Evolutionary conservation across 2,888 invertebrate species (phyloP), one percentile per base, ranked within the genome.

Genomic region (Andrena camellia): DNA sequence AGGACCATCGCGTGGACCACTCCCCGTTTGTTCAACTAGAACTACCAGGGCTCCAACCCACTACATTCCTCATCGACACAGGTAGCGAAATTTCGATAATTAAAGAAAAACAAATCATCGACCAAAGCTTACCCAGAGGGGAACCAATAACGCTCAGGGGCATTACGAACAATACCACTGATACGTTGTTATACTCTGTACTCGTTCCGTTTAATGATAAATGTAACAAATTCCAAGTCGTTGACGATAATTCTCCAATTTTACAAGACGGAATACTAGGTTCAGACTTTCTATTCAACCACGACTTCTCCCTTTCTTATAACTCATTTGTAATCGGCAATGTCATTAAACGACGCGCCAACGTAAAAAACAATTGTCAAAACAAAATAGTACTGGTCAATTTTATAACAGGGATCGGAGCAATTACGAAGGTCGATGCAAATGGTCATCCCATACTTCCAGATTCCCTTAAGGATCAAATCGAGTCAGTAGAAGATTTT

Each of bases 21-120:
- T 64, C 73, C 54, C 64, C 64, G 73, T 73, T 73, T 64, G 73
- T 73, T 57, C 64, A 1, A 73, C 42, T 73, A 73, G 73, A 73
- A 7, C 57, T 73, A 2, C 64, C 64, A 13, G 73, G 73, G 6
- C 54, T 73, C 10, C 35, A 3, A 64, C 42, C 64, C 0, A 73
- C 59, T 0, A 66, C 73, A 0, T 68, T 67, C 48, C 67, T 74
- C 20, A 67, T 74, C 33, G 67, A 74, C 6, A 67, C 67, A 59
- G 73, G 59, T 59, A 59, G 60, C n/a, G 74, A 67, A 60, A 67
- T 67, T 1, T 74, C 52, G 1, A 20, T 52, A 29, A 35, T 68
- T 3, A 68, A 68, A 13, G 23, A 68, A 33, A 68, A 35, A 35
- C 57, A 68, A 31, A 68, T 68, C 2, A 31, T 20, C 13, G 20